Evolutionary conservation across 1,140 invertebrate species (phyloP).

Genomic region (Calosoma granatense): DNA sequence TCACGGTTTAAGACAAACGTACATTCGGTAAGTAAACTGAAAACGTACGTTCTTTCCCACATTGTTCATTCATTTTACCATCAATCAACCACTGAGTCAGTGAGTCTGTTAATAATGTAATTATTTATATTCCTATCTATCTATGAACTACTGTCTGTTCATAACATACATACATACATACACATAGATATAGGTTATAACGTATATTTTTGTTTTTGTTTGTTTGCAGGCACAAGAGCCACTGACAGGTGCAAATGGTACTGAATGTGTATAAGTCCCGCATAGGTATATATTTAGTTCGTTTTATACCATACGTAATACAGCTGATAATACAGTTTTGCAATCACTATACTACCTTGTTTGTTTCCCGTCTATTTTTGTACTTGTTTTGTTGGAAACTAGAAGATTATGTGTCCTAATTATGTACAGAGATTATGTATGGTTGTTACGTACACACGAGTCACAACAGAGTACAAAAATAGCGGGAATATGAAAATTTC

Average conservation of each 20-base stretch:
- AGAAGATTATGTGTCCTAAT: background rate
- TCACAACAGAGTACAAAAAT: background rate
- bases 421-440: background rate
- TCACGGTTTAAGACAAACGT: constrained; percentile 7
- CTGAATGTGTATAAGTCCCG: constrained; percentile 46
- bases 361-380: constrained; percentile 1
- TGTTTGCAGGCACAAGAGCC: constrained; percentile 59
- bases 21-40: constrained; percentile 2
- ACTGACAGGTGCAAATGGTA: constrained; percentile 56
- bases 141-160: too few species aligned
- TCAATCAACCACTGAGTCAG: background rate
- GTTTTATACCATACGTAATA: background rate
- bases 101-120: too few species aligned
- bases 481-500: background rate
- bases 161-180: too few species aligned
- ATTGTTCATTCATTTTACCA: background rate
- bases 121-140: too few species aligned
- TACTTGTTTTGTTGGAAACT: background rate
- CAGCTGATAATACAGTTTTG: background rate
- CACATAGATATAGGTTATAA: too few species aligned
- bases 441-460: background rate
- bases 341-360: constrained; percentile 2
- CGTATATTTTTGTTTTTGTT: constrained; percentile 24
- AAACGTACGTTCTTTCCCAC: constrained; percentile 1
- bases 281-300: background rate